Evolutionary conservation across 1,140 invertebrate species (phyloP).

Genomic region (Drosophila pseudoananassae): DNA sequence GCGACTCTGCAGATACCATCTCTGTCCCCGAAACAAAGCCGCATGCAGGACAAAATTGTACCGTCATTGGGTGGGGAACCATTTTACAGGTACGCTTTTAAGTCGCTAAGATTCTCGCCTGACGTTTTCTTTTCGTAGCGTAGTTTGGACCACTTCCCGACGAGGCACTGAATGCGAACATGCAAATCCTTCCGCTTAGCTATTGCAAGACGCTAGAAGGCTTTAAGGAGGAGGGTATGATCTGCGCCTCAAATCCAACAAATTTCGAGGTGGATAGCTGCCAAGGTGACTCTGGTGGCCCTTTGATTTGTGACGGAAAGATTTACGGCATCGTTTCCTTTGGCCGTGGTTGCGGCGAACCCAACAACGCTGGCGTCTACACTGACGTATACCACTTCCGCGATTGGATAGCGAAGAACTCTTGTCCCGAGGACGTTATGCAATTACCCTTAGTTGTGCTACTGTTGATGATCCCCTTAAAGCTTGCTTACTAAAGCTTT

Average conservation of each 20-base stretch:
- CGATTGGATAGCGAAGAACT: not conserved
- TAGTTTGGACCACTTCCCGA: not conserved
- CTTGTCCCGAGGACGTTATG: not conserved
- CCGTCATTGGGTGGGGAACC: not conserved
- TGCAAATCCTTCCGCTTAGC: not conserved
- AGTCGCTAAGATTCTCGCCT: not conserved
- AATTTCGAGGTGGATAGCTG: not conserved
- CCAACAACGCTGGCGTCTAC: not conserved
- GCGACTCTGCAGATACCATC: not conserved
- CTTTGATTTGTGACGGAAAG: not conserved
- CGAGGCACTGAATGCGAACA: not conserved
- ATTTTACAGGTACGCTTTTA: not conserved
- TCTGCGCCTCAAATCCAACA: not conserved
- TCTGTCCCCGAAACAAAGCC: not conserved
- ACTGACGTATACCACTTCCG: not conserved
- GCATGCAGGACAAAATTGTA: not conserved
- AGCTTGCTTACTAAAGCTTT: not conserved
- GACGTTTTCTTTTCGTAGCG: not conserved
- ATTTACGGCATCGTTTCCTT: conserved; percentile 1
- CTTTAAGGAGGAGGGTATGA: not conserved
- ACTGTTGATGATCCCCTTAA: not conserved
- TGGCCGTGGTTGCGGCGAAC: not conserved
- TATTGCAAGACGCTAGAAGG: not conserved
- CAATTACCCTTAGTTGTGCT: not conserved
- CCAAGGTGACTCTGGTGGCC: not conserved